A percentile compares a stretch with the other conserved stretches of the same genome.
phyloP scores from a whole-genome alignment of 1,140 invertebrate genomes.

The Oryctes rhinoceros region DNA sequence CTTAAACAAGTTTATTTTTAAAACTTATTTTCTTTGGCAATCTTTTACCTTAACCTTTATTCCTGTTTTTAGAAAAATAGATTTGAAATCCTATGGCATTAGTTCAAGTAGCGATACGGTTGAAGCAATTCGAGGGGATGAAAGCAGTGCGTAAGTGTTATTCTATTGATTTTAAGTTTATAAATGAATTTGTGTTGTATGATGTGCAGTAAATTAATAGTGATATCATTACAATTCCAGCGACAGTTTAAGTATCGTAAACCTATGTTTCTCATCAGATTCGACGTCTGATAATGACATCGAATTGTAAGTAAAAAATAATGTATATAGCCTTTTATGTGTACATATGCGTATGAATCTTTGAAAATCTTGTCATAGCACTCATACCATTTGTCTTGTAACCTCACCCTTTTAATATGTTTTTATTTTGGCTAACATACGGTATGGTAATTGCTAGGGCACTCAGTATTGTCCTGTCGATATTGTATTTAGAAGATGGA shows the following conservation, averaged over 20 bases:
- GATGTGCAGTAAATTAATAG: background rate
- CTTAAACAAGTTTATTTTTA: no score
- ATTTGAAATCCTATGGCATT: background rate
- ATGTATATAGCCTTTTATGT: background rate
- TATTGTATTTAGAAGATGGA: no score
- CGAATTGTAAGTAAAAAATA: slow-evolving; percentile 42
- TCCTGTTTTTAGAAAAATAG: background rate
- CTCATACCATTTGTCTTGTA: no score
- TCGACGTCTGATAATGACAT: slow-evolving; percentile 41
- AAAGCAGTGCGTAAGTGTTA: background rate
- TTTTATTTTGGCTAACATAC: no score
- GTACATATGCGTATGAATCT: background rate
- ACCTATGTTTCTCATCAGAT: slow-evolving; percentile 1
- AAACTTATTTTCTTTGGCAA: background rate
- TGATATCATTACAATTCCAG: background rate
- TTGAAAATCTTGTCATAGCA: no score
- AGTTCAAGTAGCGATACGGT: background rate
- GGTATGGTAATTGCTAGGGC: no score
- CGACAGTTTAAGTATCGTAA: slow-evolving; percentile 4
- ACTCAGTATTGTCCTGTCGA: no score
- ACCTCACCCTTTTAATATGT: no score
- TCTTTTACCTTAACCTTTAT: background rate
- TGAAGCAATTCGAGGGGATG: background rate
- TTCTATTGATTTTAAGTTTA: background rate
- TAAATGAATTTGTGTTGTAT: background rate